Base-by-base conservation (phyloP, 2,888 invertebrate genomes). In the Fragum whitleyi region DNA sequence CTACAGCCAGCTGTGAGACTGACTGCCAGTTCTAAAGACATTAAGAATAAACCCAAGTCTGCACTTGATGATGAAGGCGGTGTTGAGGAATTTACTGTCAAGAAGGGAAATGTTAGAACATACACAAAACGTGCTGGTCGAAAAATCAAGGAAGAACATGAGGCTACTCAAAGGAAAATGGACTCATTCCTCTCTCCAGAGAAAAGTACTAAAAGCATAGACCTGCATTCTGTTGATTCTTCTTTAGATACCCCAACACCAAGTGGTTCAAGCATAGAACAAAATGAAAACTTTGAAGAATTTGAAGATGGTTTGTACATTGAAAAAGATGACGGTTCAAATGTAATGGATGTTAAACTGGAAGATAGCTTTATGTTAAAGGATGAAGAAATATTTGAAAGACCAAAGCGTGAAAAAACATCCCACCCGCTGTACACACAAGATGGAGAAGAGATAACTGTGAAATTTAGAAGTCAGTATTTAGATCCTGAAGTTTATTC, bases 401-500 rank as follows among this genome's bases (percentile, higher is more conserved):
- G 82, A 59, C 77, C 76, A 32, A 74, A 69, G 23, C 73, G 76
- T 47, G 76, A 76, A 6, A 55, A 75, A 21, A 70, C 61, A 11
- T 14, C 19, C 5, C 47, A 47, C 3, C 29, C 65, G 21, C 47
- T 74, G 28, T 42, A 47, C 19, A 83, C 67, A 3, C 39, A 55
- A 67, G 85, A 80, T 28, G 81, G 76, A 26, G 80, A 80, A 26
- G 85, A 85, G 72, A 84, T 87, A 21, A 87, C 86, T 23, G 76
- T 88, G 19, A 84, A 81, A 53, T 88, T 88, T 71, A 75, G 88
- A 29, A 88, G 88, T 72, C 85, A 75, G 42, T 88, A 85, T 53
- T 80, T 88, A 62, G 86, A 88, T 75, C 88, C 88, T 57, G 87
- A 85, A 14, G 86, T 88, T 28, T 88, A 88, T 77, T 84, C 85